These are phyloP conservation scores for Vimba vimba DNA, from an alignment of 2,113 vertebrate genomes.

Conservation along the genomic window DNA sequence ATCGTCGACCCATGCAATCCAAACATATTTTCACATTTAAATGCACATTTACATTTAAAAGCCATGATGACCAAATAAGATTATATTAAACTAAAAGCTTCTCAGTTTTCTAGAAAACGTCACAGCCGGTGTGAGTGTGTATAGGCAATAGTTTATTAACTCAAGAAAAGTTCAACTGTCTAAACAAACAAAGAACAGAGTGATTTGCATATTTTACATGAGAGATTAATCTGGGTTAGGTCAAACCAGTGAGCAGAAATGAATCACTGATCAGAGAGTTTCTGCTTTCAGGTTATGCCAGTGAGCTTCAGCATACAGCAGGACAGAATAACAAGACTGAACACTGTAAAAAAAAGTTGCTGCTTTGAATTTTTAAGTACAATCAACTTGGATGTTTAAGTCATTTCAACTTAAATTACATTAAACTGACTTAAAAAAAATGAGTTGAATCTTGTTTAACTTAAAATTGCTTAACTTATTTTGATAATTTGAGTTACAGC, in stretches of 20 bases:
- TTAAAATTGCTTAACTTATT: too few species aligned
- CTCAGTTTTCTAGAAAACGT: not conserved
- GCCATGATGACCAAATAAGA: not conserved
- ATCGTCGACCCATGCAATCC: not conserved
- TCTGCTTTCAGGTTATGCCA: constrained; percentile 1
- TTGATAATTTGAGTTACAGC: too few species aligned
- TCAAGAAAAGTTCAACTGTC: not conserved
- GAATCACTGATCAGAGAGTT: not conserved
- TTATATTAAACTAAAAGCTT: not conserved
- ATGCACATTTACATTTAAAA: not conserved
- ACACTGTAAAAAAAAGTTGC: too few species aligned
- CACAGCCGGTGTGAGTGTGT: not conserved
- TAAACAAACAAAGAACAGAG: not conserved
- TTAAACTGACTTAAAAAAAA: too few species aligned
- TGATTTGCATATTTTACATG: not conserved
- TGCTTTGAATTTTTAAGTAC: too few species aligned
- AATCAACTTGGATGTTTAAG: too few species aligned
- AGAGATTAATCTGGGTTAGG: not conserved
- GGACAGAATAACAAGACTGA: too few species aligned
- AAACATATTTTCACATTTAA: not conserved
- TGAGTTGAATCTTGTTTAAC: too few species aligned
- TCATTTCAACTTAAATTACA: too few species aligned
- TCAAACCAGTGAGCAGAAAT: constrained; percentile 3
- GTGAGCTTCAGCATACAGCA: too few species aligned
- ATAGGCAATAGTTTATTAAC: not conserved